These are phyloP conservation scores for Gryllus longicercus DNA, from an alignment of 2,888 invertebrate species.

Conservation along the genomic window DNA sequence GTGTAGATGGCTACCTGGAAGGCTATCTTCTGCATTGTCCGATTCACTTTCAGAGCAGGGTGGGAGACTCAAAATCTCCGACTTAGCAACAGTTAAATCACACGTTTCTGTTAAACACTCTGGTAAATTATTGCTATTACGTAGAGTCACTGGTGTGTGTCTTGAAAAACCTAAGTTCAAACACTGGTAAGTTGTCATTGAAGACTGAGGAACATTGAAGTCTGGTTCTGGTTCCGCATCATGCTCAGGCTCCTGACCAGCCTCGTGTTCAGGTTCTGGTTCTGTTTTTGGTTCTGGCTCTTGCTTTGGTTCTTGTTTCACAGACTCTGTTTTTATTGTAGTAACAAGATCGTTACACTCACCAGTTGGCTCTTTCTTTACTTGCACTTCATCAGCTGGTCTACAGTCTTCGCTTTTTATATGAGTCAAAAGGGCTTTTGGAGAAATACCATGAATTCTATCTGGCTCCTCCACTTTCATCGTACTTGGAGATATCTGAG, in stretches of 20 bases:
- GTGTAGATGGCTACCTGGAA: background rate
- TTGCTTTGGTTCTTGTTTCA: background rate
- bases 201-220: background rate
- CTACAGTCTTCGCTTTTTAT: background rate
- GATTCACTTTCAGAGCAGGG: slow-evolving; percentile 8
- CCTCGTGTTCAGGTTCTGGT: too few species aligned
- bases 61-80: background rate
- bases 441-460: background rate
- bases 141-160: background rate
- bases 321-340: background rate
- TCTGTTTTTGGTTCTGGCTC: background rate
- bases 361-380: background rate
- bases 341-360: background rate
- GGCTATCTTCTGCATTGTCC: slow-evolving; percentile 1
- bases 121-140: slow-evolving; percentile 7
- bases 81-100: slow-evolving; percentile 21
- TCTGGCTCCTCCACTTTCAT: background rate
- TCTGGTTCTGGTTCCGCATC: background rate
- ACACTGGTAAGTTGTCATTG: background rate
- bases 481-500: too few species aligned
- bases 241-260: too few species aligned
- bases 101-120: slow-evolving; percentile 26
- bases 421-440: background rate
- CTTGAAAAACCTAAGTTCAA: slow-evolving; percentile 21
- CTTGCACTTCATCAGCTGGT: background rate